Base-by-base conservation (phyloP, 1,140 invertebrate species). In the Hestina assimilis region DNA sequence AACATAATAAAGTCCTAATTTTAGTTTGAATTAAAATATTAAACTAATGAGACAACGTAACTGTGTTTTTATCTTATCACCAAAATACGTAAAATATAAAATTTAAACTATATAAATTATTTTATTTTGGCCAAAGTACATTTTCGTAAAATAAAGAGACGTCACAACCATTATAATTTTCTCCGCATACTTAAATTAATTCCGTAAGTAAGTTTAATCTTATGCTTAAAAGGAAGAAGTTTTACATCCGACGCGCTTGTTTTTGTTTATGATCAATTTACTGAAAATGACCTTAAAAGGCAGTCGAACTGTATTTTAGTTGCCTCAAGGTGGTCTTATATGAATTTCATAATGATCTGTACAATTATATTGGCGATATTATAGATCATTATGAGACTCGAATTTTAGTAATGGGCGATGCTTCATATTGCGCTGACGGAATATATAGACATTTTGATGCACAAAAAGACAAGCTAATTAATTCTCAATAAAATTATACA, bases 1-100 rank as follows among this genome's bases (percentile, higher is more conserved):
- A 52, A 33, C 6, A 26, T 52, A 40, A 47, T 47, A 45, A 14
- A 17, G 33, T 35, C 14, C 33, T 52, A 41, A 51, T 11, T 55
- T 48, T 56, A 62, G 21, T 45, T 43, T n/a, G 28, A 60, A 58
- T 51, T 53, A 43, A 24, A 43, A 51, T 38, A 57, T 50, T 50
- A 53, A 21, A 33, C 9, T 54, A 45, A 24, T 42, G 48, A 52
- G 35, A 59, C 47, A 47, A 35, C 17, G 5, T 50, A 24, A 40
- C 26, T 51, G 24, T 40, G 8, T 38, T n/a, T n/a, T n/a, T n/a
- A 40, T 24, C 40, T 26, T 40, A 50, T 50, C 11, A 50, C 19
- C 12, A 12, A 50, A 38, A 29, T 14, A 45, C 4, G 24, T 38
- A 19, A 29, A 35, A 47, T 14, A 38, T 26, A 24, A 24, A 7